Percentiles rank a stretch among this genome's conserved stretches.
Evolutionary conservation across 2,113 vertebrate genomes (phyloP).

Genomic region (Dinomys branickii): DNA sequence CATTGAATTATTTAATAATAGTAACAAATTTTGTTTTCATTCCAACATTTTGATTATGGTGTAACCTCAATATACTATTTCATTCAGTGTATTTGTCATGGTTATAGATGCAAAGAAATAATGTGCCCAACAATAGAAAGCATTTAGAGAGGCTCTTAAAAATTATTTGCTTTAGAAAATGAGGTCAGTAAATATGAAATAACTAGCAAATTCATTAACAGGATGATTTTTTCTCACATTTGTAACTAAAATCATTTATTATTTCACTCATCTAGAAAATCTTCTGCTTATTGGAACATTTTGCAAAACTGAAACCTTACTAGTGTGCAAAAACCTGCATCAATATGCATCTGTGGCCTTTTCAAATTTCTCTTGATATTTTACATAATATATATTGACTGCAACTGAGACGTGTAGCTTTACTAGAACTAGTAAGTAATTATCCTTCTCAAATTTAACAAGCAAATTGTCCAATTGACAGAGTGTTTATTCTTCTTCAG

Average conservation of each 20-base stretch:
- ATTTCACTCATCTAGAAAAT: neutral
- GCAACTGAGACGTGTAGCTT: neutral
- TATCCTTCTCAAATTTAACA: neutral
- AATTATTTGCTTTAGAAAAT: neutral
- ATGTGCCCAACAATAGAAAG: neutral
- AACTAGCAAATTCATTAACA: neutral
- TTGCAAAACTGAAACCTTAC: neutral
- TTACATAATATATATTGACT: neutral
- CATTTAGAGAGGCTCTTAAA: neutral
- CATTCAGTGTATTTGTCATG: neutral
- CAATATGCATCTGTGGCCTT: neutral
- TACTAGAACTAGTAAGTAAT: constrained; percentile 10
- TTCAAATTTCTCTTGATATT: neutral
- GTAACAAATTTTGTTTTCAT: neutral
- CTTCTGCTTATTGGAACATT: neutral
- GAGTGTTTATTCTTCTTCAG: neutral
- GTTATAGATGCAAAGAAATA: neutral
- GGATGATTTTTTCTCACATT: neutral
- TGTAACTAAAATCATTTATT: neutral
- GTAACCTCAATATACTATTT: neutral
- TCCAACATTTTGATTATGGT: neutral
- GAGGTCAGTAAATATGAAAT: neutral
- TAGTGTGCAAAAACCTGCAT: neutral
- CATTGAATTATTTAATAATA: neutral
- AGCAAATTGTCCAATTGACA: neutral